These are phyloP conservation scores for Capitulum mitella DNA, from an alignment of 2,888 invertebrate species.

Conservation along the genomic window DNA sequence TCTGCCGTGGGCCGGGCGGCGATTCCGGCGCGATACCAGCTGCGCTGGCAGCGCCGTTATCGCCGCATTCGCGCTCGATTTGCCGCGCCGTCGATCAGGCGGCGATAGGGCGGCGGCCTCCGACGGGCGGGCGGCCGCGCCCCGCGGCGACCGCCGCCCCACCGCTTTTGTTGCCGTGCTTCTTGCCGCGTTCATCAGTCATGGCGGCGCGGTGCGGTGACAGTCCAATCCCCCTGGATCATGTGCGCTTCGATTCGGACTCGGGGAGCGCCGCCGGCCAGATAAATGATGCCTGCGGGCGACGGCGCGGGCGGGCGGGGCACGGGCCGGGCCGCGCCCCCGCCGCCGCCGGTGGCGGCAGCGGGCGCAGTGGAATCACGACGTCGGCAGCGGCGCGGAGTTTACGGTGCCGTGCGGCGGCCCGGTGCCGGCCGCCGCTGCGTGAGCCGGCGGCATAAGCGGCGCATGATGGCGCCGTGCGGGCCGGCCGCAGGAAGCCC, in stretches of 20 bases:
- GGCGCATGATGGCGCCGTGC: not conserved
- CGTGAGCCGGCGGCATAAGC: not conserved
- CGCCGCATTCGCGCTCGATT: not conserved
- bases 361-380: too few relatives aligned
- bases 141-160: not conserved
- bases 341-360: not conserved
- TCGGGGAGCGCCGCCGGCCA: not conserved
- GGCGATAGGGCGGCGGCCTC: not conserved
- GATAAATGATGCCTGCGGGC: not conserved
- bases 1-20: too few relatives aligned
- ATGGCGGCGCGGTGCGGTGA: not conserved
- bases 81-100: not conserved
- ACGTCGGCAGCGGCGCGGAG: too few relatives aligned
- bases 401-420: too few relatives aligned
- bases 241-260: conserved; percentile 4
- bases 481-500: not conserved
- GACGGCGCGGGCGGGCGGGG: too few relatives aligned
- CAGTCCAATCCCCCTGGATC: conserved; percentile 22
- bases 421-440: too few relatives aligned
- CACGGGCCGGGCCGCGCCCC: not conserved
- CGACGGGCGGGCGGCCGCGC: too few relatives aligned
- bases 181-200: not conserved
- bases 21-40: not conserved
- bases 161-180: not conserved
- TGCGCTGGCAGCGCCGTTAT: not conserved